Evolutionary conservation across 1,140 invertebrate species (phyloP), one percentile per base, ranked within the genome.

Genomic region (Samia ricini): DNA sequence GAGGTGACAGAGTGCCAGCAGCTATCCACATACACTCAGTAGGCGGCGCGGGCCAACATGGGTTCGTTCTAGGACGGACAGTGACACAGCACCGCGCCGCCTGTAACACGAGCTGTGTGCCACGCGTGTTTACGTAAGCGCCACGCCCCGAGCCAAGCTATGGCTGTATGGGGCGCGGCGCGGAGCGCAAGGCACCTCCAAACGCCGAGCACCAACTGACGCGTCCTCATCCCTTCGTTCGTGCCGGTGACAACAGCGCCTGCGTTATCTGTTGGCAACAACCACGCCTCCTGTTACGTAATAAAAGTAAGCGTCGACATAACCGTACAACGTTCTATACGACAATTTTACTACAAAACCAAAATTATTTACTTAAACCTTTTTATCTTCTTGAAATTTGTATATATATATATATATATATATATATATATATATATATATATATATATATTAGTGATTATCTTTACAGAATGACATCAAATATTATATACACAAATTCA

Each of bases 101-200:
- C 71, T 66, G 72, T 63, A 76, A 72, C 77, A 67, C 65, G 74
- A 77, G 65, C 65, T 66, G 66, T 69, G 59, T 60, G 75, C 72
- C 79, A 81, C 84, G 84, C 87, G 84, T 89, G 85, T 89, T 88
- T 89, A 88, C 83, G 87, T 89, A 89, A 89, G 85, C 87, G 87
- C 87, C 87, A 89, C 87, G 87, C 87, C 87, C 87, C 87, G 87
- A 83, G 87, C 85, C 87, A 84, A 82, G 79, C 83, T 82, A 58
- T 72, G 83, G 87, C 87, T 79, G 79, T 81, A 70, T 80, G 87
- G 87, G 83, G 87, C 87, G 87, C 87, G 85, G 83, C 85, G 86
- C 86, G 74, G 67, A 80, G 82, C 79, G 82, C 83, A 69, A 76
- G 77, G 83, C 85, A 84, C 81, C 85, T 82, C 77, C 82, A 84